Evolutionary conservation across 2,797 vertebrate genomes (phyloP).

Genomic region (Nothura maculosa): DNA sequence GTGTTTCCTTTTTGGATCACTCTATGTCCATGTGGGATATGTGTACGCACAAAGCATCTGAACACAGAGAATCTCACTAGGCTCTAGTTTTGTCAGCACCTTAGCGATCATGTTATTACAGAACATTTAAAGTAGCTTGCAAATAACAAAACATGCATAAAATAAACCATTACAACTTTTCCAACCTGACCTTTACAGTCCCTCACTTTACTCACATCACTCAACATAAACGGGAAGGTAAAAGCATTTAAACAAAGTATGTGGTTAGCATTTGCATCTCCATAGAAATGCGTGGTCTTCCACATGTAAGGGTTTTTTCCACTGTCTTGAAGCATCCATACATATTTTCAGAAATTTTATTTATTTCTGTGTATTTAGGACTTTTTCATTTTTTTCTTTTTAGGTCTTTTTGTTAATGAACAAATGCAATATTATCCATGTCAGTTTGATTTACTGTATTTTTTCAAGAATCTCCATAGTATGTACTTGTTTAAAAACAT

Average conservation of each 20-base stretch:
- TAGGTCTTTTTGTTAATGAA: not conserved
- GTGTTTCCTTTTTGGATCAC: not conserved
- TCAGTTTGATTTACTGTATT: not conserved
- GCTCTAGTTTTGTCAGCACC: not conserved
- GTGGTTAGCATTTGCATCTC: not conserved
- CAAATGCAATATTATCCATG: rapidly evolving
- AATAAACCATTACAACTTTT: not conserved
- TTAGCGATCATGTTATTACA: not conserved
- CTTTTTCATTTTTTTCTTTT: not conserved
- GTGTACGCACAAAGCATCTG: not conserved
- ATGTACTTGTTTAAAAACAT: not conserved
- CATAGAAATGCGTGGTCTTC: not conserved
- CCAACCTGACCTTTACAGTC: not conserved
- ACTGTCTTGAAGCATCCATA: not conserved
- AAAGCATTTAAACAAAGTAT: not conserved
- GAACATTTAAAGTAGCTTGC: not conserved
- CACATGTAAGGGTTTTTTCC: not conserved
- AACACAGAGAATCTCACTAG: not conserved
- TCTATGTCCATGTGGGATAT: not conserved
- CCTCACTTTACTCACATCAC: not conserved
- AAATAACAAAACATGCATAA: not conserved
- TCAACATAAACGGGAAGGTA: not conserved
- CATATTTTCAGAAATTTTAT: not conserved
- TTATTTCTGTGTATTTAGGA: not conserved
- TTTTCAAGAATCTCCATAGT: not conserved